Evolutionary conservation across 1,140 invertebrate genomes (phyloP).

Genomic region (Euwallacea fornicatus): DNA sequence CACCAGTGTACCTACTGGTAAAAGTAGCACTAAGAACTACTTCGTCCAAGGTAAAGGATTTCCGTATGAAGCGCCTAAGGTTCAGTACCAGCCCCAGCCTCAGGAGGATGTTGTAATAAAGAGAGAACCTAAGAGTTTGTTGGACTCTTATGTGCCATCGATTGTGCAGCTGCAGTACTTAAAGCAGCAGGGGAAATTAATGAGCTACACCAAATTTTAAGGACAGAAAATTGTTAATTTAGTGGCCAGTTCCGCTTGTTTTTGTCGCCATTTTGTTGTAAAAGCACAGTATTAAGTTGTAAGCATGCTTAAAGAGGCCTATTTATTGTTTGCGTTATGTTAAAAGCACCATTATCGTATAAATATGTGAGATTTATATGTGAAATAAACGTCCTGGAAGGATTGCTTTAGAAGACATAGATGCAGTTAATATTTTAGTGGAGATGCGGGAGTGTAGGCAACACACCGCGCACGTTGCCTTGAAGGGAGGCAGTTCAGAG

Average conservation of each 20-base stretch:
- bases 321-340: too few relatives aligned
- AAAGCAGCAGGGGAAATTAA: slow-evolving; percentile 31
- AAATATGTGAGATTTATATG: too few relatives aligned
- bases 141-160: slow-evolving; percentile 50
- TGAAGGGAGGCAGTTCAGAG: too few relatives aligned
- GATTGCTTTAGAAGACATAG: too few relatives aligned
- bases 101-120: slow-evolving; percentile 28
- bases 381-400: too few relatives aligned
- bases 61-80: slow-evolving; percentile 19
- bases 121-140: slow-evolving; percentile 45
- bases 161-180: slow-evolving; percentile 46
- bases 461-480: too few relatives aligned
- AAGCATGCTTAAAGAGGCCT: too few relatives aligned
- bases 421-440: too few relatives aligned
- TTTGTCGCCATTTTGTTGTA: too few relatives aligned
- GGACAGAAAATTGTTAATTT: neutral
- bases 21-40: slow-evolving; percentile 9
- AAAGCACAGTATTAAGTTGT: too few relatives aligned
- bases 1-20: slow-evolving; percentile 9
- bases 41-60: slow-evolving; percentile 12
- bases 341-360: too few relatives aligned
- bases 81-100: slow-evolving; percentile 11
- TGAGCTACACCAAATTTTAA: slow-evolving; percentile 22
- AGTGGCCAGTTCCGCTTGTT: neutral
- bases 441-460: too few relatives aligned